phyloP scores from a whole-genome alignment of 2,797 vertebrate species.

The Syndactyla subalaris region DNA sequence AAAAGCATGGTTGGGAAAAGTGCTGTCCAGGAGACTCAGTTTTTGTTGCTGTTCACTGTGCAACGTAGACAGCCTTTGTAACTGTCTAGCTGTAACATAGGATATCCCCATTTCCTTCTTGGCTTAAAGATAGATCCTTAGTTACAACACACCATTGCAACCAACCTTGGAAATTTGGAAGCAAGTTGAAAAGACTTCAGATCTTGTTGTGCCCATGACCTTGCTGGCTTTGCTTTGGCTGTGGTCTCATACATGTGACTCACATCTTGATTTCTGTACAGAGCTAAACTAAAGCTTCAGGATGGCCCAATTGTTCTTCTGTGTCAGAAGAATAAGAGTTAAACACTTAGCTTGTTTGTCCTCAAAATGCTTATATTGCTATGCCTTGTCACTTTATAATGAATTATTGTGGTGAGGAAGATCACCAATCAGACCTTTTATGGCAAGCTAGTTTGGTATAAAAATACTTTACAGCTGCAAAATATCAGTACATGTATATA shows the following conservation, averaged over 20 bases:
- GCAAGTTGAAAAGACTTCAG: not conserved
- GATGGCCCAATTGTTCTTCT: not conserved
- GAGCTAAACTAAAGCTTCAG: not conserved
- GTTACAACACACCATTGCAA: not conserved
- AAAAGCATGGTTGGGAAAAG: rapidly evolving
- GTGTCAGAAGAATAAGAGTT: not conserved
- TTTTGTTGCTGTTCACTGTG: not conserved
- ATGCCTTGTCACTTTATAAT: not conserved
- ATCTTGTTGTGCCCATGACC: not conserved
- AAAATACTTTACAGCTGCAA: not conserved
- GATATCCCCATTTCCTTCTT: not conserved
- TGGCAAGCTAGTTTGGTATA: not conserved
- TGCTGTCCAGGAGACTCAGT: not conserved
- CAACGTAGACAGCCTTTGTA: not conserved
- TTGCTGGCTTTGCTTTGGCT: not conserved
- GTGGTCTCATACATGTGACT: not conserved
- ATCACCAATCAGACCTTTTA: not conserved
- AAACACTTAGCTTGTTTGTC: not conserved
- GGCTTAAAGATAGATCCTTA: not conserved
- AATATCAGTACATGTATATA: not conserved
- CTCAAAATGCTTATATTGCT: not conserved
- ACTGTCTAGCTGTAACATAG: not conserved
- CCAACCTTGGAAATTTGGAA: not conserved
- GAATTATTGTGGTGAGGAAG: not conserved
- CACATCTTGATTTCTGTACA: not conserved